Base-by-base conservation (phyloP, 2,797 vertebrate species). In the Numenius phaeopus region DNA sequence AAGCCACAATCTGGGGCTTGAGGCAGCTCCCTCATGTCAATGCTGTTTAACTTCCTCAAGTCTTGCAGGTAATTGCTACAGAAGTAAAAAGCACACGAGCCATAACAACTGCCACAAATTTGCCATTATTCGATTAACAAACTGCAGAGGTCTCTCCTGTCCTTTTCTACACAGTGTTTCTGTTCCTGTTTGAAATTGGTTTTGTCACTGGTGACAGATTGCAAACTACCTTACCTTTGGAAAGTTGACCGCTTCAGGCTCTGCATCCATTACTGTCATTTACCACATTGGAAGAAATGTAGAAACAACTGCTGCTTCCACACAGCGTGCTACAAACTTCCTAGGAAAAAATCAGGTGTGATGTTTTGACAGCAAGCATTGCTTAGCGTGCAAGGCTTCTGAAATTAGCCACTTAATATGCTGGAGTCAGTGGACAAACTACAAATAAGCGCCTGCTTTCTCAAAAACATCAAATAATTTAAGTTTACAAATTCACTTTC, bases 71-170 rank as follows among this genome's bases (percentile, higher is more conserved):
- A 94, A 95, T 83, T 97, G 95, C 94, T 94, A 44, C n/a, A 62
- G 75, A 90, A 87, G 65, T 57, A 30, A 69, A 61, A 75, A 83
- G 72, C 75, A 94, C 65, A 37, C 10, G 7, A 30, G 57, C 34
- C 10, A 1, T 82, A 87, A 85, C 76, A 59, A n/a, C 79, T 89
- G 80, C 67, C 86, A 76, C 75, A 80, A 71, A 46, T 70, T 91
- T 79, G 83, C 82, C 87, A 92, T 97, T 96, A 95, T 89, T 95
- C 44, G 71, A 88, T 95, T 95, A 97, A 83, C 67, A 86, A 71
- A 55, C 90, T 87, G 61, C 82, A 87, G 82, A 86, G 44, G 64
- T 95, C 34, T 29, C 87, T 90, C 67, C 87, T 81, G 57, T 92
- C 87, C 88, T 95, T 88, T 87, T 54, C 94, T 89, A 47, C 75